A percentile compares a stretch with the other conserved stretches of the same genome.
These are phyloP conservation scores for Eulemur mongoz DNA, from an alignment of 2,797 vertebrate species.

Conservation along the genomic window DNA sequence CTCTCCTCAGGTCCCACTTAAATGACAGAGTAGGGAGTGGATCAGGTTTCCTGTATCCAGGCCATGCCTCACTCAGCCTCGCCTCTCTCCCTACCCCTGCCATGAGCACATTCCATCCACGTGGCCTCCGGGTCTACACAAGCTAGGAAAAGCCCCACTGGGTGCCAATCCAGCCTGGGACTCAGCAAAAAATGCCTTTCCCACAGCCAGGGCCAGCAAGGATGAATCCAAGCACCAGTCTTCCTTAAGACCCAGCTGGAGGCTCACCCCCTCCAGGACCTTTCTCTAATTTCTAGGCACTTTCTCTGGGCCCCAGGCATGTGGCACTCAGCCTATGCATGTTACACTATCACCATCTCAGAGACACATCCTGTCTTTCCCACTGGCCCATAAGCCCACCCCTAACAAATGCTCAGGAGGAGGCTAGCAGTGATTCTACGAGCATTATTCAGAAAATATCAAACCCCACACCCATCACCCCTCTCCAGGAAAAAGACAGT, in stretches of 20 bases:
- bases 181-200: background rate
- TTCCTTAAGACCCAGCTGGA: background rate
- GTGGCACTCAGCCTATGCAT: background rate
- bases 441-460: constrained; percentile 13
- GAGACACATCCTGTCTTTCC: constrained; percentile 2
- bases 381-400: background rate
- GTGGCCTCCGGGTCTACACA: background rate
- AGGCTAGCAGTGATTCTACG: background rate
- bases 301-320: background rate
- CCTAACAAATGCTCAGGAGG: background rate
- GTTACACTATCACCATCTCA: background rate
- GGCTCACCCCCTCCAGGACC: background rate
- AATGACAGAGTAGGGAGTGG: background rate
- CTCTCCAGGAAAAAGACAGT: constrained; percentile 17
- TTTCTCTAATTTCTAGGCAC: background rate
- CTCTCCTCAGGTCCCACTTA: background rate
- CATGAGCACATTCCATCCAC: background rate
- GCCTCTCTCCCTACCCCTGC: background rate
- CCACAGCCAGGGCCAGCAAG: background rate
- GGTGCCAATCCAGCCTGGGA: background rate
- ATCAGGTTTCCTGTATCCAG: background rate
- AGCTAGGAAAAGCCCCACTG: background rate
- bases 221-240: background rate
- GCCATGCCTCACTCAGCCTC: background rate
- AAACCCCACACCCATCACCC: background rate